These are phyloP conservation scores for Julus scandinavius DNA, from an alignment of 2,888 invertebrate genomes.

Conservation along the genomic window DNA sequence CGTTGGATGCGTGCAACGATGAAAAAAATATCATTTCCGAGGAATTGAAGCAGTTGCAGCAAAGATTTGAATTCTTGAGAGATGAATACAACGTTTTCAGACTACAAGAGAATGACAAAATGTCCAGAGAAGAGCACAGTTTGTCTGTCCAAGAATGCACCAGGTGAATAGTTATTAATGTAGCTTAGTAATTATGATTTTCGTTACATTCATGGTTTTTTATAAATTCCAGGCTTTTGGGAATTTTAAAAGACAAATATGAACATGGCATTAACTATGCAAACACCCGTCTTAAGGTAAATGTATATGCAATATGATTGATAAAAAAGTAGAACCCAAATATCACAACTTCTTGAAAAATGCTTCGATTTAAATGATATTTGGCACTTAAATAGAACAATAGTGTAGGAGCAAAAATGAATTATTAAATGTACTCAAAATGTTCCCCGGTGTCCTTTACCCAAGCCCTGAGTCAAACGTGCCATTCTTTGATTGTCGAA, in stretches of 20 bases:
- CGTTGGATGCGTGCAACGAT: slow-evolving; percentile 4
- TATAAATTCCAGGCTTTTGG: neutral
- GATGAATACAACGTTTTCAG: slow-evolving; percentile 42
- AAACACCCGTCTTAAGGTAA: slow-evolving; percentile 3
- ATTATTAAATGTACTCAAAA: no score
- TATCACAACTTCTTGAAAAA: no score
- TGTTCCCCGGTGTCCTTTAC: no score
- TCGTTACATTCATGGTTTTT: no score
- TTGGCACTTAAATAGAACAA: no score
- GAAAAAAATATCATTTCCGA: neutral
- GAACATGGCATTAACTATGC: neutral
- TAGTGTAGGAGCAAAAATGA: no score
- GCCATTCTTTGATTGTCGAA: no score
- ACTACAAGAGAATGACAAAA: neutral
- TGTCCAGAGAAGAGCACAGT: slow-evolving; percentile 39
- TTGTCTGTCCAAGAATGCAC: slow-evolving; percentile 32
- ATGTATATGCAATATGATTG: neutral
- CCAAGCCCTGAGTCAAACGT: no score
- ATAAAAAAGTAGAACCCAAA: no score
- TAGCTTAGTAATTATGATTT: neutral
- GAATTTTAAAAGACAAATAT: neutral
- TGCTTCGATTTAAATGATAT: no score
- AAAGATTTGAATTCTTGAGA: slow-evolving; percentile 23
- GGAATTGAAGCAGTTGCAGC: neutral
- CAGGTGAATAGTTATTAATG: neutral